Conservation (phyloP, 1,140 invertebrate species). For the Sarcophaga bullata region DNA sequence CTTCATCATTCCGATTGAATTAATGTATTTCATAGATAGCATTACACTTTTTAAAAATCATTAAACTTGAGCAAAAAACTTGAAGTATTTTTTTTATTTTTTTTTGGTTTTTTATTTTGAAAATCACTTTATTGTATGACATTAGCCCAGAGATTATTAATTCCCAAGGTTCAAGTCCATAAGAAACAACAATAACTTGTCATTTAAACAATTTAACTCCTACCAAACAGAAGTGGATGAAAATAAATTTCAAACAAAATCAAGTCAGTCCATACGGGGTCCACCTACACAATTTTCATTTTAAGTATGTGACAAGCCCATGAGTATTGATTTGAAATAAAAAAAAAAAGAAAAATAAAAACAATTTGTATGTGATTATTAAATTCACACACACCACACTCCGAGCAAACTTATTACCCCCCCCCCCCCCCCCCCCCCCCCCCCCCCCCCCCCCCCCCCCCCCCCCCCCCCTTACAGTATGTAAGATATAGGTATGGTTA, state of each 20-base stretch:
- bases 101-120: too few species aligned
- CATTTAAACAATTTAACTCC: slow-evolving; percentile 4
- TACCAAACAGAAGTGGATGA: neutral
- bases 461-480: too few species aligned
- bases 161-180: neutral
- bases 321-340: neutral
- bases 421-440: too few species aligned
- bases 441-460: too few species aligned
- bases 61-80: too few species aligned
- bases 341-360: neutral
- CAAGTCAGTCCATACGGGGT: neutral
- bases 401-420: too few species aligned
- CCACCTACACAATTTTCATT: neutral
- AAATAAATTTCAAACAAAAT: slow-evolving; percentile 14
- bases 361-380: neutral
- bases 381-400: neutral
- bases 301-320: neutral
- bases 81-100: too few species aligned
- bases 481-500: too few species aligned
- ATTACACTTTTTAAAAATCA: too few species aligned
- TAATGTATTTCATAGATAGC: too few species aligned
- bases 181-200: neutral
- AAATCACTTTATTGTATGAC: too few species aligned
- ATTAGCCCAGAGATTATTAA: neutral
- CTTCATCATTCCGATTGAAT: too few species aligned